These are phyloP conservation scores for Hirundo rustica DNA, from an alignment of 2,797 vertebrate genomes.

Conservation along the genomic window DNA sequence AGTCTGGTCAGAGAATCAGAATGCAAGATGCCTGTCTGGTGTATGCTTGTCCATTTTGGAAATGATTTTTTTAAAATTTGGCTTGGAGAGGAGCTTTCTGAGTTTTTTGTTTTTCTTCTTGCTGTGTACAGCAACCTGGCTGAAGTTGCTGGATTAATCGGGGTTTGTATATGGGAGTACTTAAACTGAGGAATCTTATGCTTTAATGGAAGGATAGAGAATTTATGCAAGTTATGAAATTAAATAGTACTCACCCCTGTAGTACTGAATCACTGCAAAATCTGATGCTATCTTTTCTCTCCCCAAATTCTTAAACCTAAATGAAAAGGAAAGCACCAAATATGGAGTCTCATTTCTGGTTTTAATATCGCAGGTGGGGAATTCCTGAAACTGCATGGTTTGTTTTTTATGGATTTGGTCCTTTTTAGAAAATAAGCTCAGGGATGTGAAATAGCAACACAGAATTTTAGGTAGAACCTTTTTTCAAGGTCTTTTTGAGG, in stretches of 20 bases:
- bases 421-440: background rate
- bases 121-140: background rate
- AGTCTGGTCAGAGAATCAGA: background rate
- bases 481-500: background rate
- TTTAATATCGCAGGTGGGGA: background rate
- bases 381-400: background rate
- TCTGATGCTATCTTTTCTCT: background rate
- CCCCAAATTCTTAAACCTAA: background rate
- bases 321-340: background rate
- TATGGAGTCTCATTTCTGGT: background rate
- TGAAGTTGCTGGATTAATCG: background rate
- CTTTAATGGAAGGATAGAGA: background rate
- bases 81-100: background rate
- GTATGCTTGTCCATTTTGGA: background rate
- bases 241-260: background rate
- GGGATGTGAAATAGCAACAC: background rate
- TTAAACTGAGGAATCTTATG: background rate
- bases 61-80: background rate
- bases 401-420: background rate
- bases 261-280: background rate
- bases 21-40: background rate
- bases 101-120: background rate
- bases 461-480: background rate
- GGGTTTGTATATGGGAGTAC: background rate
- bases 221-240: background rate